Conservation (phyloP, 1,140 invertebrate species). For the Hycleus phaleratus region DNA sequence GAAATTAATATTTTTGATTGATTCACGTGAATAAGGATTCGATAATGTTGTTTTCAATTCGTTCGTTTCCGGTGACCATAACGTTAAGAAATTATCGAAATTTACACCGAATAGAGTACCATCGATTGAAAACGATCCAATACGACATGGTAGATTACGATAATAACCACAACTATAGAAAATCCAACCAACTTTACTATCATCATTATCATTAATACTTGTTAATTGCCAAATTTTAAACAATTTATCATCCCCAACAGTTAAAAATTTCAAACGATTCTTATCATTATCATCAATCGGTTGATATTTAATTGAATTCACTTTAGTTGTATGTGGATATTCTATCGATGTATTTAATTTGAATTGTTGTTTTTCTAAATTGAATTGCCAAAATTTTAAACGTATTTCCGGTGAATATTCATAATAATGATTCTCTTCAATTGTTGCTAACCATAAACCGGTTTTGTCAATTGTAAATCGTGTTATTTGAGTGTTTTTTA, state of each 20-base stretch:
- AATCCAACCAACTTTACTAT: conserved; percentile 47
- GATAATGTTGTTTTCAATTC: conserved; percentile 47
- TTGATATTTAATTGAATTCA: conserved; percentile 57
- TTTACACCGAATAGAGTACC: conserved; percentile 66
- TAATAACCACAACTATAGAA: conserved; percentile 60
- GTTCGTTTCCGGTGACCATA: conserved; percentile 56
- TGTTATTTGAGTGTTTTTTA: conserved; percentile 63
- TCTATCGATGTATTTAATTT: conserved; percentile 65
- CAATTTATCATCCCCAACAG: conserved; percentile 58
- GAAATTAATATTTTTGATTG: conserved; percentile 49
- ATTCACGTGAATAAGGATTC: conserved; percentile 32
- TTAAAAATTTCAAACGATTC: conserved; percentile 49
- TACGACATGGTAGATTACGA: conserved; percentile 47
- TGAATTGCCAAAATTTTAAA: conserved; percentile 75
- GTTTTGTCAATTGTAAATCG: conserved; percentile 56
- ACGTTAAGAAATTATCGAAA: conserved; percentile 60
- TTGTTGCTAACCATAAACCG: conserved; percentile 72
- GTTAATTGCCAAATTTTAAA: conserved; percentile 68
- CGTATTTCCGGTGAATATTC: conserved; percentile 53
- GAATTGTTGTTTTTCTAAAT: conserved; percentile 48
- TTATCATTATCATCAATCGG: conserved; percentile 41
- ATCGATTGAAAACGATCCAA: conserved; percentile 63
- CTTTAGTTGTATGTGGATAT: conserved; percentile 57
- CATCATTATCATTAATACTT: conserved; percentile 41
- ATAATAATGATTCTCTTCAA: conserved; percentile 58